phyloP scores from a whole-genome alignment of 2,113 vertebrate species.

The Anoura caudifer region DNA sequence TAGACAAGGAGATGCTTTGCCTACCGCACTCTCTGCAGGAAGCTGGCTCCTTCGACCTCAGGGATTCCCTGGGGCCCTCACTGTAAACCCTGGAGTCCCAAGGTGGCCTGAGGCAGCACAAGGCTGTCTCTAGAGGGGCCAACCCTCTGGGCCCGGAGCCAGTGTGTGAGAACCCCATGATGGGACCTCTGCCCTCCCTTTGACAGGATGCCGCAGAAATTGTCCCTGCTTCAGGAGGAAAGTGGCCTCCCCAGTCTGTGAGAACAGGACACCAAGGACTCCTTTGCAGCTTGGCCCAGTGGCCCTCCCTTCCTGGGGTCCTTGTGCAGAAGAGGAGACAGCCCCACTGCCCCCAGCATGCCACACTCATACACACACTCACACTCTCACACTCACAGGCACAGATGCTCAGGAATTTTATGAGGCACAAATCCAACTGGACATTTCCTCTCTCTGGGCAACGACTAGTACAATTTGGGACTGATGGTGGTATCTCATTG shows the following conservation, averaged over 20 bases:
- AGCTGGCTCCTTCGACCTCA: background rate
- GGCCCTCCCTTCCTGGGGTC: background rate
- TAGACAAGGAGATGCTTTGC: slow-evolving; percentile 5
- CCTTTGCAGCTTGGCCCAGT: background rate
- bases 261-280: background rate
- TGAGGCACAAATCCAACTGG: background rate
- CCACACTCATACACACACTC: background rate
- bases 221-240: background rate
- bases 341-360: background rate
- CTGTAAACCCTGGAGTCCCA: background rate
- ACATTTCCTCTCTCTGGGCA: background rate
- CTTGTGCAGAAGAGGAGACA: background rate
- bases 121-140: background rate
- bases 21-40: background rate
- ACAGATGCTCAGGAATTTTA: background rate
- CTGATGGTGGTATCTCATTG: background rate
- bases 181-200: background rate
- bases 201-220: background rate
- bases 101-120: background rate
- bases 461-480: background rate
- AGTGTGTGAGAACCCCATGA: background rate
- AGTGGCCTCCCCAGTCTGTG: background rate
- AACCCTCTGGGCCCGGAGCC: background rate
- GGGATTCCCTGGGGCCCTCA: background rate
- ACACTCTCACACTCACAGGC: background rate